A percentile compares a stretch with the other conserved stretches of the same genome.
phyloP scores from a whole-genome alignment of 2,888 invertebrate species.

The Nemotelus pantherinus region DNA sequence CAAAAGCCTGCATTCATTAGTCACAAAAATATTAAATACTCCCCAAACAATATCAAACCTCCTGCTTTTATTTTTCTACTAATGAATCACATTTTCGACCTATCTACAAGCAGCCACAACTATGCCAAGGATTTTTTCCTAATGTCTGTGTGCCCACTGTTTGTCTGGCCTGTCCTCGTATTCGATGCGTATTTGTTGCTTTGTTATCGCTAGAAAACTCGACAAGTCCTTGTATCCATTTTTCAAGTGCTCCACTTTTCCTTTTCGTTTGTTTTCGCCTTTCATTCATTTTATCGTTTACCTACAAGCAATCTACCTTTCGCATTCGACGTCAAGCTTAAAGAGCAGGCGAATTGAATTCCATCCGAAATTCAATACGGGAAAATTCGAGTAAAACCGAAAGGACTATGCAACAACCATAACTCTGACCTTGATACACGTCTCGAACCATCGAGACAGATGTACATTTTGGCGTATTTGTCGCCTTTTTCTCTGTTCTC shows the following conservation, averaged over 20 bases:
- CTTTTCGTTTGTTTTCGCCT: background rate
- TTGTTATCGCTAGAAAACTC: background rate
- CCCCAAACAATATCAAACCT: no score
- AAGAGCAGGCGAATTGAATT: background rate
- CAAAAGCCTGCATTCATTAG: no score
- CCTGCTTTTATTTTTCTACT: no score
- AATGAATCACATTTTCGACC: no score
- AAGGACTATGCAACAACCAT: conserved; percentile 8
- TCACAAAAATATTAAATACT: no score
- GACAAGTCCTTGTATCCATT: conserved; percentile 29
- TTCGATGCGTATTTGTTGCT: background rate
- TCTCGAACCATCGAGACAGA: background rate
- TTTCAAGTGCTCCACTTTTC: conserved; percentile 14
- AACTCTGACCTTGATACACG: conserved; percentile 10
- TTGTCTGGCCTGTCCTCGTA: background rate
- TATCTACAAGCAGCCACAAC: background rate
- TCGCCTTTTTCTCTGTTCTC: background rate
- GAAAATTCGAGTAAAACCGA: background rate
- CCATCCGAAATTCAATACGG: background rate
- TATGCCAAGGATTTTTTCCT: conserved; percentile 23
- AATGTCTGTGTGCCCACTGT: background rate
- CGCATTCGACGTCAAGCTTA: conserved; percentile 10
- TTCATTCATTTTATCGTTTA: background rate
- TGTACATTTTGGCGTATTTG: background rate
- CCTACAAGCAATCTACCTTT: background rate